Evolutionary conservation across 2,113 vertebrate genomes (phyloP).

Genomic region (Elephantulus edwardii): DNA sequence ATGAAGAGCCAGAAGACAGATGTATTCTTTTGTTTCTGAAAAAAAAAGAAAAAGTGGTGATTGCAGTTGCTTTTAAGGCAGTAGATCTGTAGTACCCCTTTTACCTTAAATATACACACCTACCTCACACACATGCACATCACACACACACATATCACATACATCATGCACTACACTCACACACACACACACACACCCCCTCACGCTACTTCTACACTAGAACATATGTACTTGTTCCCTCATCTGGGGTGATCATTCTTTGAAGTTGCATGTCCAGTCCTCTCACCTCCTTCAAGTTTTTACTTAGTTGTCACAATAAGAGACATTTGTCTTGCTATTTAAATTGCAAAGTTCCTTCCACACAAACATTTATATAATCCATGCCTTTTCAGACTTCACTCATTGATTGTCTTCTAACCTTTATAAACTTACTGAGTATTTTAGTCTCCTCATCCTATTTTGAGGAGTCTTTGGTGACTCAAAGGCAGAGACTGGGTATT

Average conservation of each 20-base stretch:
- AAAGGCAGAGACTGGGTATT: not conserved
- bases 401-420: not conserved
- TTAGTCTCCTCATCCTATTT: not conserved
- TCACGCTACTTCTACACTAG: not conserved
- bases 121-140: too few relatives aligned
- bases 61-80: not conserved
- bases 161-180: too few relatives aligned
- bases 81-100: not conserved
- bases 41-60: slow-evolving; percentile 23
- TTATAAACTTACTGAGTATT: slow-evolving; percentile 7
- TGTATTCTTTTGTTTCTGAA: slow-evolving; percentile 17
- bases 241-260: not conserved
- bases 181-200: too few relatives aligned
- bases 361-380: not conserved
- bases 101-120: rapidly evolving
- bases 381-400: not conserved
- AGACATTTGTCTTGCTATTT: not conserved
- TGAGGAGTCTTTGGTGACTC: slow-evolving; percentile 14
- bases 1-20: slow-evolving; percentile 10
- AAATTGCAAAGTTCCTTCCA: not conserved
- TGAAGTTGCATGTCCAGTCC: not conserved
- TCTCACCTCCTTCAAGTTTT: slow-evolving; percentile 9
- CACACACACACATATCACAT: too few relatives aligned
- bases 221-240: not conserved
- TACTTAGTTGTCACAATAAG: not conserved